phyloP scores from a whole-genome alignment of 1,140 invertebrate species.

The Lysiphlebus fabarum region DNA sequence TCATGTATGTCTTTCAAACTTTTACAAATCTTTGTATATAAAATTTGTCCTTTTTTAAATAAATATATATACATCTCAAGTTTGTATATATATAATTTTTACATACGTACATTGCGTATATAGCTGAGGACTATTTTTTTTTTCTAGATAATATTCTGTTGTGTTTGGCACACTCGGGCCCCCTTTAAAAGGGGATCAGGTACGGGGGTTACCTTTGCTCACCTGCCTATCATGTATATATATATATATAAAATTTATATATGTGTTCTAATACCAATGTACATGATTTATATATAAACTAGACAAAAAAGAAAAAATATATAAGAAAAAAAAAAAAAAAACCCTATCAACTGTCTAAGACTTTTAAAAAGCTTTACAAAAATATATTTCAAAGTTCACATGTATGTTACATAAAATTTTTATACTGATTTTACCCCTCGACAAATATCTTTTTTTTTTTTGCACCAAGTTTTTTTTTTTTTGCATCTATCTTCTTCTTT shows the following conservation, averaged over 20 bases:
- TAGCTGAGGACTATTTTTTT: background rate
- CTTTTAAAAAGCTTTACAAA: conserved; percentile 24
- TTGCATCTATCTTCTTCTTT: background rate
- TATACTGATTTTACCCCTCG: background rate
- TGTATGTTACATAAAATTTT: conserved; percentile 4
- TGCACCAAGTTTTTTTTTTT: background rate
- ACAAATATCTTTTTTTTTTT: background rate
- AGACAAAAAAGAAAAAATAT: too few relatives aligned
- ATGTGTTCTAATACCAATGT: too few relatives aligned
- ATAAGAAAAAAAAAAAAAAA: too few relatives aligned
- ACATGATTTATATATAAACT: too few relatives aligned
- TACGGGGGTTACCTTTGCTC: conserved; percentile 25
- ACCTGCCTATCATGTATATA: conserved; percentile 32
- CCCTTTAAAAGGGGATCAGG: conserved; percentile 21
- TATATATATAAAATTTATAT: too few relatives aligned
- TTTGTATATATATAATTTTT: conserved; percentile 1
- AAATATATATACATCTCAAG: too few relatives aligned
- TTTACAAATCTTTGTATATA: too few relatives aligned
- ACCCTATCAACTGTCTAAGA: background rate
- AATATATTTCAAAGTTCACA: conserved; percentile 11
- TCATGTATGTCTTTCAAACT: too few relatives aligned
- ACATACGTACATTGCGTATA: background rate
- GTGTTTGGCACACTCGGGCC: conserved; percentile 17
- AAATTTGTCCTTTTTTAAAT: too few relatives aligned
- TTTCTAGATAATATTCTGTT: conserved; percentile 12